Base-by-base conservation (phyloP, 2,113 vertebrate genomes). In the Odontophorus gujanensis region DNA sequence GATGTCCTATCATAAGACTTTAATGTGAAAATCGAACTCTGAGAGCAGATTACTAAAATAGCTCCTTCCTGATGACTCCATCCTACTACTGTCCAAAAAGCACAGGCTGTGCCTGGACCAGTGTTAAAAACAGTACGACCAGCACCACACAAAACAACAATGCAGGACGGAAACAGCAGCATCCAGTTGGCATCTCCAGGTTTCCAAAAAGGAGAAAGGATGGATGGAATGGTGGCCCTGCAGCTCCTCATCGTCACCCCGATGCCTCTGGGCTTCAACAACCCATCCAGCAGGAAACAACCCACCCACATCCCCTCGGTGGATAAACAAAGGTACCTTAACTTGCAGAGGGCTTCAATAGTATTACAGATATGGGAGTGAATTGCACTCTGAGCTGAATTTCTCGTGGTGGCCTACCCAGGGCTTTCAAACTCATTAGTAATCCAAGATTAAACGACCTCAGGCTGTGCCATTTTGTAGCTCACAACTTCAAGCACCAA, bases 1-100 rank as follows among this genome's bases (percentile, higher is more conserved):
- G 85, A 95, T 93, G 87, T 91, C 17, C 73, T 87, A 84, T 93
- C 80, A 36, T 75, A 67, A 90, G 81, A 85, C 81, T 91, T 57
- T 65, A 26, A 78, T 69, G 66, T 86, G 87, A 91, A 95, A 88
- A 91, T 30, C 61, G n/a, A 82, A n/a, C 59, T 79, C 71, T 67
- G 42, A 91, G 82, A 93, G 72, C 57, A 94, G 91, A 85, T 91
- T 47, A 88, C 53, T 88, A 8, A 75, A 83, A 94, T 22, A 92
- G 8, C 62, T 62, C 36, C 77, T 93, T 86, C 43, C 53, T 68
- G 53, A 68, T 18, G n/a, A 50, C 26, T n/a, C 21, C 30, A 18
- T 63, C 48, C 57, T 38, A 13, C 19, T 71, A 17, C 79, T 55
- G 42, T 47, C 80, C 36, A 0, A 3, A 3, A 22, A 89, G 48